A percentile compares a stretch with the other conserved stretches of the same genome.
These are phyloP conservation scores for Iguana delicatissima DNA, from an alignment of 2,797 vertebrate species.

Conservation along the genomic window DNA sequence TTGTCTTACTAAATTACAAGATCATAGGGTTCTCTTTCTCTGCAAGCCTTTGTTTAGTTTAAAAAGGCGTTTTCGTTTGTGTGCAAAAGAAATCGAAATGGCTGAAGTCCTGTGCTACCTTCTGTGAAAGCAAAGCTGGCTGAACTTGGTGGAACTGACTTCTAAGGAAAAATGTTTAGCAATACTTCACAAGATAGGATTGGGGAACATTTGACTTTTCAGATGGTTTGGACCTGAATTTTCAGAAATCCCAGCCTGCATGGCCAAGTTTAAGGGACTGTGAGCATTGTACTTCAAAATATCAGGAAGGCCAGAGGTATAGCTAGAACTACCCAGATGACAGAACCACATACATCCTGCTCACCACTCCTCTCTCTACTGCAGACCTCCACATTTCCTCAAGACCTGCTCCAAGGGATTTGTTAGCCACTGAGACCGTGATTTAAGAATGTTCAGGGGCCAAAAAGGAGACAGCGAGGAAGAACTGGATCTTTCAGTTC, in stretches of 20 bases:
- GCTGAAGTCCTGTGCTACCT: not conserved
- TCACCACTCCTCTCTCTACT: too few species aligned
- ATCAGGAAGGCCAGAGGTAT: not conserved
- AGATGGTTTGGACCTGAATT: not conserved
- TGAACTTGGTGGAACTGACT: not conserved
- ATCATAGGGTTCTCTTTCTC: not conserved
- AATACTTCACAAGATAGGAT: not conserved
- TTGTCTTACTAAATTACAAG: slow-evolving; percentile 33
- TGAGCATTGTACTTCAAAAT: not conserved
- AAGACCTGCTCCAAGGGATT: too few species aligned
- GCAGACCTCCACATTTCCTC: too few species aligned
- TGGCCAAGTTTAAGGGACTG: not conserved
- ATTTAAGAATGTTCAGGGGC: too few species aligned
- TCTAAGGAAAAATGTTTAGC: not conserved
- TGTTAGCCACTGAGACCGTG: too few species aligned
- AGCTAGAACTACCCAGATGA: not conserved
- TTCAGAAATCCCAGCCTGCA: not conserved
- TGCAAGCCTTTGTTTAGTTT: not conserved
- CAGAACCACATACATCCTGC: not conserved
- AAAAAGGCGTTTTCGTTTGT: not conserved
- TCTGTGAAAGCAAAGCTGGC: not conserved
- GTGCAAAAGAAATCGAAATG: not conserved
- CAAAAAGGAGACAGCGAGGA: too few species aligned
- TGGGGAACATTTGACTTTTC: not conserved
- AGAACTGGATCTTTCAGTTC: not conserved